Percentiles rank a stretch among this genome's conserved stretches.
Conservation (phyloP, 2,888 invertebrate genomes). For the Masnerella sp. region DNA sequence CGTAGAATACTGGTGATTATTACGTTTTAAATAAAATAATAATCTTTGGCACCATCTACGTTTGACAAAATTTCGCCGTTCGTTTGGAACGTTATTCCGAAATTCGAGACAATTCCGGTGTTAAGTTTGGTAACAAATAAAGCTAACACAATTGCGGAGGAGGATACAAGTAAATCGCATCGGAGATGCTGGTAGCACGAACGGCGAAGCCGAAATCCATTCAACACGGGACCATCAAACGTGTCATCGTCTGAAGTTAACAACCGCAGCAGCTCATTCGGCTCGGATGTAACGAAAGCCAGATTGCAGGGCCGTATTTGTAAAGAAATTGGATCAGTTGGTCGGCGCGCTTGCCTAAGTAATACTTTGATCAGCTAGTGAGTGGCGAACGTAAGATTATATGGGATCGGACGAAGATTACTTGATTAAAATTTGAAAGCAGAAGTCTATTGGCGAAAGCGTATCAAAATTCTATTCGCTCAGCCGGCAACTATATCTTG, state of each 20-base stretch:
- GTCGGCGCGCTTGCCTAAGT: too few species aligned
- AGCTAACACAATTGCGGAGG: conserved; percentile 28
- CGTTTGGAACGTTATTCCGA: too few species aligned
- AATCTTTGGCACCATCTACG: too few species aligned
- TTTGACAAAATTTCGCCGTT: too few species aligned
- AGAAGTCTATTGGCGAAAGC: conserved; percentile 9
- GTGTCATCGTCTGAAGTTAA: conserved; percentile 32
- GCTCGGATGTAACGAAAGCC: neutral
- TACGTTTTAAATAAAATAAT: too few species aligned
- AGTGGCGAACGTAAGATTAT: neutral
- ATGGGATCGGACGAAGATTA: too few species aligned
- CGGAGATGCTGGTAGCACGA: too few species aligned
- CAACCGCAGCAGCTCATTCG: conserved; percentile 17
- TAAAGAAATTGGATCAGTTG: neutral
- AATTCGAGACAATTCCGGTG: too few species aligned
- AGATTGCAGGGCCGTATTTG: neutral
- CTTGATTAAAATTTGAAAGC: conserved; percentile 19
- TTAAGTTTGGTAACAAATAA: conserved; percentile 28
- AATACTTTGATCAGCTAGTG: too few species aligned
- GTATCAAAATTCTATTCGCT: conserved; percentile 32
- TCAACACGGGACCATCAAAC: conserved; percentile 39
- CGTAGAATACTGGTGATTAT: too few species aligned
- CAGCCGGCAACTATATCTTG: conserved; percentile 41
- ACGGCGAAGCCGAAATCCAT: conserved; percentile 33
- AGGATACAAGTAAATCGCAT: conserved; percentile 35